Percentiles rank a stretch among this genome's conserved stretches.
phyloP scores from a whole-genome alignment of 2,797 vertebrate species.

The Antennarius maculatus region DNA sequence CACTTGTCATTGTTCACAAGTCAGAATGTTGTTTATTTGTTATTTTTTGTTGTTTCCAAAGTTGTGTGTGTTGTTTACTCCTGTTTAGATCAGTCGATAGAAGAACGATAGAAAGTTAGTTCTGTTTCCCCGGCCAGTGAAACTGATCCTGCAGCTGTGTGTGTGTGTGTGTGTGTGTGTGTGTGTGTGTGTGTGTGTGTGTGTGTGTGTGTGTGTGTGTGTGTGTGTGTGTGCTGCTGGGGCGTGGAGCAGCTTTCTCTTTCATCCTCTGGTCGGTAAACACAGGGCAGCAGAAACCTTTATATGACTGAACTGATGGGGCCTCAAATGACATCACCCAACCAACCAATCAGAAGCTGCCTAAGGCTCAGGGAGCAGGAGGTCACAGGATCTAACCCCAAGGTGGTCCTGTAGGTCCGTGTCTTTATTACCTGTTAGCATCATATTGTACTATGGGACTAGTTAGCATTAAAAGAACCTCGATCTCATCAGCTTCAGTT shows the following conservation, averaged over 20 bases:
- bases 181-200: slow-evolving; percentile 28
- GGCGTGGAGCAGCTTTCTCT: slow-evolving; percentile 53
- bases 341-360: not conserved
- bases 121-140: not conserved
- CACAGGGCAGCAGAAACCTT: slow-evolving; percentile 26
- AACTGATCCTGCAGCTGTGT: not conserved
- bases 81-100: too few relatives aligned
- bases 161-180: slow-evolving; percentile 11
- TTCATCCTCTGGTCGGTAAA: slow-evolving; percentile 46
- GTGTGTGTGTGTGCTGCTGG: slow-evolving; percentile 31
- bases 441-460: not conserved
- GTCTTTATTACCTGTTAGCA: not conserved
- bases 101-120: not conserved
- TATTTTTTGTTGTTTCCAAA: too few relatives aligned
- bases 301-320: slow-evolving; percentile 2
- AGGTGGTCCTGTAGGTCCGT: too few relatives aligned
- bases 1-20: too few relatives aligned
- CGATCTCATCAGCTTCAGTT: not conserved
- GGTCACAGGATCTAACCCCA: too few relatives aligned
- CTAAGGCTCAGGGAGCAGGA: not conserved
- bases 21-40: too few relatives aligned
- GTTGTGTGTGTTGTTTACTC: too few relatives aligned
- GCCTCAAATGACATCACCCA: not conserved
- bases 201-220: slow-evolving; percentile 24
- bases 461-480: not conserved